Evolutionary conservation across 1,140 invertebrate genomes (phyloP), one percentile per base, ranked within the genome.

Genomic region (Sinonovacula constricta): DNA sequence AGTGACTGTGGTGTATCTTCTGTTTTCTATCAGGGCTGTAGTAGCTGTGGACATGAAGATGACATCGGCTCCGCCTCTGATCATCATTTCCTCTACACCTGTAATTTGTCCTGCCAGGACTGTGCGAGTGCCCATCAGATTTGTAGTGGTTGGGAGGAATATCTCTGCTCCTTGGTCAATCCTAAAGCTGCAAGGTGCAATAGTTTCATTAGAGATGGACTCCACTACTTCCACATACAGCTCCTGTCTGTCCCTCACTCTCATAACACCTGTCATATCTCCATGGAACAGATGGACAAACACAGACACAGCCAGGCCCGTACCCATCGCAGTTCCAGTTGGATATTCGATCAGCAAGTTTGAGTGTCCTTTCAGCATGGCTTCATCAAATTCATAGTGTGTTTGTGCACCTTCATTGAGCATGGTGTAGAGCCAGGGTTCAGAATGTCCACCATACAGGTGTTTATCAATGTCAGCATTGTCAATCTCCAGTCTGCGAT

Each of bases 301-400:
- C 12, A 88, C 81, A 36, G 75, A 68, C 18, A 88, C 83, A 59
- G 74, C 57, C 33, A 45, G 62, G 0, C 72, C 63, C 31, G 72
- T 57, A 2, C 72, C 63, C 10, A 57, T 57, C 2, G 26, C 26
- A 14, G 78, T 78, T 7, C 75, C 72, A 33, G 66, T 69, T 57
- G 86, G 81, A 49, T 88, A 88, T 31, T 80, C 86, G 71, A 88
- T 81, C 54, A 81, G 67, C 12, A 88, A 53, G 63, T 88, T 88
- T 18, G 84, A 62, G 71, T 88, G 85, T 10, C 86, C 80, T 53
- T 80, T 66, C 1, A 88, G 57, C 56, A 84, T 60, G 36, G 72
- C 81, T 71, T 88, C 86, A 79, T 88, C 81, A 83, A 86, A 87
- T 45, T 84, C 82, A 69, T 88, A 88, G 26, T 72, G 67, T 12